Conservation (phyloP, 2,888 invertebrate genomes). For the Dynastes tityus region DNA sequence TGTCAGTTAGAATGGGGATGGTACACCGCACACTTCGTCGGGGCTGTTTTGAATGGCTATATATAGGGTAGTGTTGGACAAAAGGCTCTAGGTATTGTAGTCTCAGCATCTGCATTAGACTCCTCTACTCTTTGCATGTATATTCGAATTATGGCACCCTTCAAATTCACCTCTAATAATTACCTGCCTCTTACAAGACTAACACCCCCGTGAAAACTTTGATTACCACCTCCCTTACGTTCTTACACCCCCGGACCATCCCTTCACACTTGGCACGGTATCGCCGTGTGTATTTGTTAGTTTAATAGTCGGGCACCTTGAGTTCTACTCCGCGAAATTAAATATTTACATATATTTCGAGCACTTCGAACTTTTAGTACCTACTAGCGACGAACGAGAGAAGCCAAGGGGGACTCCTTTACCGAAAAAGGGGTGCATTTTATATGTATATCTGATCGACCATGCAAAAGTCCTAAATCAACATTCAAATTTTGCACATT, state of each 20-base stretch:
- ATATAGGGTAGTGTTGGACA: conserved; percentile 67
- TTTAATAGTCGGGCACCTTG: not conserved
- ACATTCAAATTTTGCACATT: conserved; percentile 43
- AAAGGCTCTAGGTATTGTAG: conserved; percentile 65
- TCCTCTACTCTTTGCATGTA: conserved; percentile 56
- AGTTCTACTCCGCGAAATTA: conserved; percentile 8
- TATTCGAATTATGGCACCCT: conserved; percentile 58
- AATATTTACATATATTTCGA: conserved; percentile 36
- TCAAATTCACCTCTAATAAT: conserved; percentile 56
- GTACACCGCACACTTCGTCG: conserved; percentile 65
- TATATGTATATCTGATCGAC: conserved; percentile 39
- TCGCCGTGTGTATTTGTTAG: conserved; percentile 7
- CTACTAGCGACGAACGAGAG: not conserved
- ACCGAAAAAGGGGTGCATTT: conserved; percentile 10
- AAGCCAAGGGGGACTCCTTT: not conserved
- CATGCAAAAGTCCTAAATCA: conserved; percentile 32
- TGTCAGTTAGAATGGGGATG: conserved; percentile 68
- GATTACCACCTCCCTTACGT: conserved; percentile 39
- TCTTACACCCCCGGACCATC: not conserved
- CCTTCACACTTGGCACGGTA: not conserved
- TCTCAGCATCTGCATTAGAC: conserved; percentile 66
- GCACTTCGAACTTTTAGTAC: conserved; percentile 2
- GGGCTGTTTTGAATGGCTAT: conserved; percentile 68
- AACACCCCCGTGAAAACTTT: conserved; percentile 49
- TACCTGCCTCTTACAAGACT: conserved; percentile 53